Evolutionary conservation across 2,797 vertebrate genomes (phyloP).

Genomic region (Hoplostethus atlanticus): DNA sequence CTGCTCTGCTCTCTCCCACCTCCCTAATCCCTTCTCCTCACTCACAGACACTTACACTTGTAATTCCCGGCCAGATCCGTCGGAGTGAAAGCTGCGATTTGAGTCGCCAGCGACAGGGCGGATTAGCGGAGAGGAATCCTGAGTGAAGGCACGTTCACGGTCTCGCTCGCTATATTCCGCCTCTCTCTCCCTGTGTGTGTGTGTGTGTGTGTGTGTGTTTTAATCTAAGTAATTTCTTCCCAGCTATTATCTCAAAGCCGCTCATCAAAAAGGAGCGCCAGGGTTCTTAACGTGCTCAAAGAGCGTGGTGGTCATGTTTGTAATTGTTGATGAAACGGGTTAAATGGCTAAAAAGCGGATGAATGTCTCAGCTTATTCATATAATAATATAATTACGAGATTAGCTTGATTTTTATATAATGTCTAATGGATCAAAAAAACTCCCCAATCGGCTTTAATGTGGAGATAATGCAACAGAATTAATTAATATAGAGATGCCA

Average conservation of each 20-base stretch:
- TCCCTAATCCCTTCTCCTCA: slow-evolving; percentile 80
- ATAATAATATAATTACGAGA: slow-evolving; percentile 64
- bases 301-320: slow-evolving; percentile 44
- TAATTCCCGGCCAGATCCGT: slow-evolving; percentile 82
- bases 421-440: slow-evolving; percentile 51
- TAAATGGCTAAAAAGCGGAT: slow-evolving; percentile 54
- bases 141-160: slow-evolving; percentile 71
- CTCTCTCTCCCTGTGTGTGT: slow-evolving; percentile 14
- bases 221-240: slow-evolving; percentile 41
- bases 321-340: slow-evolving; percentile 59
- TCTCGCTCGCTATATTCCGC: slow-evolving; percentile 50
- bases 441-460: slow-evolving; percentile 54
- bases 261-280: slow-evolving; percentile 53
- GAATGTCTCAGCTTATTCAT: slow-evolving; percentile 53
- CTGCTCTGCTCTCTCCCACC: slow-evolving; percentile 21
- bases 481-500: slow-evolving; percentile 58
- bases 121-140: slow-evolving; percentile 78
- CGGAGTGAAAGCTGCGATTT: slow-evolving; percentile 79
- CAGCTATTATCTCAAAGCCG: slow-evolving; percentile 53
- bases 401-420: slow-evolving; percentile 61
- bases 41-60: slow-evolving; percentile 85
- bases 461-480: slow-evolving; percentile 54
- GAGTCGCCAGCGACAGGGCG: slow-evolving; percentile 74
- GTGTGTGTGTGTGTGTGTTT: slow-evolving; percentile 28
- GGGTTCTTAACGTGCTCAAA: slow-evolving; percentile 28